These are phyloP conservation scores for Eulithis testata DNA, from an alignment of 2,888 invertebrate species.

Conservation along the genomic window DNA sequence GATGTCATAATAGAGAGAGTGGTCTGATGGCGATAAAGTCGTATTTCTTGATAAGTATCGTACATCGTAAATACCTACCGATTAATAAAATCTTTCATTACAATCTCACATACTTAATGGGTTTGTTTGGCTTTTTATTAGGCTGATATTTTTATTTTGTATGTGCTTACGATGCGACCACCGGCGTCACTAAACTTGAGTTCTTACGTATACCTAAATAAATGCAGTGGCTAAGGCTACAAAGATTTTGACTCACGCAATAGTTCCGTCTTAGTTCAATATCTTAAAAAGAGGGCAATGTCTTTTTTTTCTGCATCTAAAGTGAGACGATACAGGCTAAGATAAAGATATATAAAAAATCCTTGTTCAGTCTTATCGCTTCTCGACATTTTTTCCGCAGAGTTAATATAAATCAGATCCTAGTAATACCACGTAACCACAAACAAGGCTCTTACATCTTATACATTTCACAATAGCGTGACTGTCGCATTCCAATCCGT, in stretches of 20 bases:
- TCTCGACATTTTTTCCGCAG: too few species aligned
- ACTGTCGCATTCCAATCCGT: constrained; percentile 33
- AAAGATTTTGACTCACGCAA: too few species aligned
- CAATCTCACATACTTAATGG: constrained; percentile 30
- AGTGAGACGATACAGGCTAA: too few species aligned
- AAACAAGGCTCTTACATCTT: constrained; percentile 1
- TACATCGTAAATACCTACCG: constrained; percentile 38
- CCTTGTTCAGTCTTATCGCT: too few species aligned
- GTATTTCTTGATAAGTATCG: constrained; percentile 41
- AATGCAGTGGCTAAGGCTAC: too few species aligned
- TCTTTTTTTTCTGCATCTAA: too few species aligned
- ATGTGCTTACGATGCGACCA: neutral
- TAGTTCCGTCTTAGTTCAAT: too few species aligned
- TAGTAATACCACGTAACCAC: constrained; percentile 10
- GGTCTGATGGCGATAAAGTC: constrained; percentile 35
- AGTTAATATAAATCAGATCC: neutral
- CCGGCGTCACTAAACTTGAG: neutral
- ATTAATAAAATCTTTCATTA: constrained; percentile 26
- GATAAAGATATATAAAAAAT: too few species aligned
- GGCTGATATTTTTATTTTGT: neutral
- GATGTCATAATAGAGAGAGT: constrained; percentile 55
- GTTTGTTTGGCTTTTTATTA: constrained; percentile 27
- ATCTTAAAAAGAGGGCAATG: too few species aligned
- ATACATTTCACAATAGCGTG: neutral
- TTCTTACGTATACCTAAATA: too few species aligned